Percentiles rank a stretch among this genome's conserved stretches.
These are phyloP conservation scores for Habropoda laboriosa DNA, from an alignment of 1,140 invertebrate genomes.

Conservation along the genomic window DNA sequence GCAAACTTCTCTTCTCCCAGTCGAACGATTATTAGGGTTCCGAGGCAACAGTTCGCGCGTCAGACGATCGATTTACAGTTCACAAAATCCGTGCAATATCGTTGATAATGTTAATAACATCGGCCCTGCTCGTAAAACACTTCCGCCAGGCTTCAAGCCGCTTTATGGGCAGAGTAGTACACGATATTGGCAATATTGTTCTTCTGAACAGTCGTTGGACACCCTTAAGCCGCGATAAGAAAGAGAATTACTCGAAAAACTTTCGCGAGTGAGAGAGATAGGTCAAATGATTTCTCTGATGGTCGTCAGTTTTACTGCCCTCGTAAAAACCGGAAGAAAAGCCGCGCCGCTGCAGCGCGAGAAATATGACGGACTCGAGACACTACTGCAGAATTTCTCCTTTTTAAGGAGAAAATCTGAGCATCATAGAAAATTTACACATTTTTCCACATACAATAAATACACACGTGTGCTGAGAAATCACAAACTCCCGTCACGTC, in stretches of 20 bases:
- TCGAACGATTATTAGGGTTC: not conserved
- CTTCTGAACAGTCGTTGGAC: slow-evolving; percentile 16
- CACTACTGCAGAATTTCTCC: not conserved
- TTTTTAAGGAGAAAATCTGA: too few relatives aligned
- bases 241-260: not conserved
- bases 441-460: too few relatives aligned
- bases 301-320: not conserved
- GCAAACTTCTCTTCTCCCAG: too few relatives aligned
- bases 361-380: not conserved
- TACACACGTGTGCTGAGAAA: not conserved
- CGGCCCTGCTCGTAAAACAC: not conserved
- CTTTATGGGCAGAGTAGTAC: slow-evolving; percentile 23
- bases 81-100: not conserved
- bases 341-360: not conserved
- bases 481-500: slow-evolving; percentile 17
- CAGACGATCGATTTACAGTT: not conserved
- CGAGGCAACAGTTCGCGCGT: not conserved
- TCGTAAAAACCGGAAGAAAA: slow-evolving; percentile 10
- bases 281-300: slow-evolving; percentile 31
- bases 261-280: slow-evolving; percentile 10
- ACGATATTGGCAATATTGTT: slow-evolving; percentile 37
- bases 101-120: slow-evolving; percentile 22
- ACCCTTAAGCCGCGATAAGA: slow-evolving; percentile 24
- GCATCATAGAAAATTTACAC: too few relatives aligned
- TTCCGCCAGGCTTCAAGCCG: too few relatives aligned